Base-by-base conservation (phyloP, 1,140 invertebrate species). In the Phocides pigmalion region DNA sequence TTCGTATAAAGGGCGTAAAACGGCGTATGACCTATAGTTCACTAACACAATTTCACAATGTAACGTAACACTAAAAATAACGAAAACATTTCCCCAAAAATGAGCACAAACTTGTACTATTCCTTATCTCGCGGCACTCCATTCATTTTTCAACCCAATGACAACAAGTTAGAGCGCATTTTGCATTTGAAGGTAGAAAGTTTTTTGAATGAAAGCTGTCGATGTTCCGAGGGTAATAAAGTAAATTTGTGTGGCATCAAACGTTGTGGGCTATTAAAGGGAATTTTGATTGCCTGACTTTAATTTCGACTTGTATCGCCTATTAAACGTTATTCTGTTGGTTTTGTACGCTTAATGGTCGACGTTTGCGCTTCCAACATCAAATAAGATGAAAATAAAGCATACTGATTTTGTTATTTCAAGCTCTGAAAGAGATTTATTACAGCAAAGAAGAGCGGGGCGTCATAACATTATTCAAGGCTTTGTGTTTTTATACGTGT, bases 171-270 rank as follows among this genome's bases (percentile, higher is more conserved):
- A 22, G 15, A 49, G 20, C 12, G 8, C 6, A 12, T 20, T 62
- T 39, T 41, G 17, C 9, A 17, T 25, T 0, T 4, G 4, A 20
- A 15, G 12, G 2, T 9, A 11, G 3, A 15, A 6, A 22, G 3
- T 37, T 50, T 41, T 62, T 62, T 25, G 17, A 28, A 17, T 37
- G 46, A 62, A 50, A 62, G 47, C 62, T 64, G 61, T 50, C 66
- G 64, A 69, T 66, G 49, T 73, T 72, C 53, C 44, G 62, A 63
- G 47, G 19, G 64, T 42, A 41, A 70, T 79, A 79, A 79, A 79
- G 42, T 68, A 47, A 74, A 79, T 74, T 74, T 74, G 75, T 76
- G 66, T 68, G 63, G 69, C 72, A 64, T 78, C 59, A 70, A 78
- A 72, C 66, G 70, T 68, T 61, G 68, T 64, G 54, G 71, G 50